Base-by-base conservation (phyloP, 2,113 vertebrate species). In the Caracal caracal region DNA sequence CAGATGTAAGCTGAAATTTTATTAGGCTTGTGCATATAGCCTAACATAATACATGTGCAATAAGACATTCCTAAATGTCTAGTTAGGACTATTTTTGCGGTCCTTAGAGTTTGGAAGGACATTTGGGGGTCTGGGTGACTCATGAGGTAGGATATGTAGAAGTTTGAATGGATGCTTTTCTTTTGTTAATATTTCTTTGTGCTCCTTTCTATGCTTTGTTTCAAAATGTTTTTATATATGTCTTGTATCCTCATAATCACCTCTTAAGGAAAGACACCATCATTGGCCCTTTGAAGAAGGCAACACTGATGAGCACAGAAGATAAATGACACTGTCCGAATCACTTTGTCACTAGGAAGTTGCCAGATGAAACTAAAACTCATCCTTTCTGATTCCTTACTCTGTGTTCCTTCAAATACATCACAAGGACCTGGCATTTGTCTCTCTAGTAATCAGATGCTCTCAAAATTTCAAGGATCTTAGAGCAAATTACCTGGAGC, bases 1-100 rank as follows among this genome's bases (percentile, higher is more conserved):
- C n/a, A 96, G 92, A 91, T 91, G 43, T 83, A 96, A 91, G 73
- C 43, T 59, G 78, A 87, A 59, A 87, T 96, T 96, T 92, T 95
- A 92, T 92, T 95, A 92, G 87, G 30, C 22, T 92, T 90, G 28
- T 53, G 16, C 17, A 28, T 63, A 61, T 71, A 95, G 70, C 35
- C 24, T 90, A 71, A 83, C 33, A 28, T 70, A 71, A 75, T 47
- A 85, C 20, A 70, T 2, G 20, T 37, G 35, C 49, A 87, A 3
- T 79, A 83, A 88, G 84, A 71, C 80, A 80, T 84, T 89, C 26
- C 43, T 93, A 30, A 80, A 78, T 84, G 30, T 80, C 90, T 66
- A 71, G 76, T 90, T 90, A 89, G 82, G 20, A 89, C 63, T 78
- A 16, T 87, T 90, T 95, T 78, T 73, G 65, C 22, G 92, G 73